phyloP scores from a whole-genome alignment of 2,113 vertebrate species.

The Tetrao urogallus region DNA sequence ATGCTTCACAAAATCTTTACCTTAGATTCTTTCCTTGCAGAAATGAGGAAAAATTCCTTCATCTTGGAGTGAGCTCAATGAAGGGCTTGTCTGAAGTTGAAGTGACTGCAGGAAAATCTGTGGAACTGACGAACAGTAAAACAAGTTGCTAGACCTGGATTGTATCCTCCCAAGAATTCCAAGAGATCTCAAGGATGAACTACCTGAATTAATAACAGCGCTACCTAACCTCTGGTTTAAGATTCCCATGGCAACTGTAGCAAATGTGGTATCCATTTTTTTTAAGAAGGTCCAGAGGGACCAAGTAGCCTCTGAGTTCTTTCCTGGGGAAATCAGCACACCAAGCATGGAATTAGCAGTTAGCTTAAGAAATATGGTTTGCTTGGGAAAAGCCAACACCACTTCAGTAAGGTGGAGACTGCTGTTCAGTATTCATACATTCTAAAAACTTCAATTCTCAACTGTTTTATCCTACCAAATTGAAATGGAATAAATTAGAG shows the following conservation, averaged over 20 bases:
- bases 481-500: background rate
- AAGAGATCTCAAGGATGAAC: background rate
- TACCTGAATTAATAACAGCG: background rate
- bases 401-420: background rate
- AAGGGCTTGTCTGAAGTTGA: background rate
- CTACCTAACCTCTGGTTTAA: background rate
- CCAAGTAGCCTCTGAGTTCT: background rate
- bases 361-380: background rate
- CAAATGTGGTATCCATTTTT: background rate
- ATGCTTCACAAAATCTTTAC: background rate
- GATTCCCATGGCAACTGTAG: fast-evolving
- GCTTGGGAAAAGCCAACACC: background rate
- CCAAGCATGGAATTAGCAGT: background rate
- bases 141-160: background rate
- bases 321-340: background rate
- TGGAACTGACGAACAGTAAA: background rate
- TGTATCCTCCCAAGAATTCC: background rate
- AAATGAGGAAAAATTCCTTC: background rate
- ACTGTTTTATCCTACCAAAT: background rate
- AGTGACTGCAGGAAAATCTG: background rate
- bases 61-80: background rate
- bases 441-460: background rate
- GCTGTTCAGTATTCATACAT: background rate
- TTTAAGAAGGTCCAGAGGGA: background rate
- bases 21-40: background rate